A percentile compares a stretch with the other conserved stretches of the same genome.
Evolutionary conservation across 2,888 invertebrate genomes (phyloP).

Genomic region (Lithophane ornitopus): DNA sequence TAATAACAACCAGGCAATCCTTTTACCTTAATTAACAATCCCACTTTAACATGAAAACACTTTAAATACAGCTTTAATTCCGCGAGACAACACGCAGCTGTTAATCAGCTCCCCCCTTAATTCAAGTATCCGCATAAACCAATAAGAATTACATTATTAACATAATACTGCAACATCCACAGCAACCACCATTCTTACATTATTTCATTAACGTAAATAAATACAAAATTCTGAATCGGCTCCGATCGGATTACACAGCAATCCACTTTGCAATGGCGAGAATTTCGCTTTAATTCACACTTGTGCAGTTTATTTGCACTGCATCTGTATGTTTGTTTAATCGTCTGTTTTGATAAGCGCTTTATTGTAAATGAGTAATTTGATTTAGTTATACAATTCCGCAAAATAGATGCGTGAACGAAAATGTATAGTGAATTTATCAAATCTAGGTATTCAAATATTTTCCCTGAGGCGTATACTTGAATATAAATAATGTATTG

Average conservation of each 20-base stretch:
- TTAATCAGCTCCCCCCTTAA: slow-evolving; percentile 30
- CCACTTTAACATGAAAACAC: slow-evolving; percentile 5
- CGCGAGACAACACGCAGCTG: slow-evolving; percentile 26
- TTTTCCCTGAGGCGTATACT: neutral
- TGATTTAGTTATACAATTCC: slow-evolving; percentile 41
- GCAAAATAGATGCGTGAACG: slow-evolving; percentile 14
- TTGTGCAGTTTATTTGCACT: slow-evolving; percentile 64
- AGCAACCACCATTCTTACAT: slow-evolving; percentile 53
- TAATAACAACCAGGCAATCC: slow-evolving; percentile 11
- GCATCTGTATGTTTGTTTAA: slow-evolving; percentile 51
- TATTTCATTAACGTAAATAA: slow-evolving; percentile 63
- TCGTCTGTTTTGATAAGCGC: slow-evolving; percentile 55
- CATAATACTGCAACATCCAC: slow-evolving; percentile 28
- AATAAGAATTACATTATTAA: slow-evolving; percentile 39
- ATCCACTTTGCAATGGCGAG: slow-evolving; percentile 66
- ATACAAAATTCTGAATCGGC: slow-evolving; percentile 61
- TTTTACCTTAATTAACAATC: slow-evolving; percentile 36
- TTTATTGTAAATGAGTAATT: slow-evolving; percentile 59
- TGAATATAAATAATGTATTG: slow-evolving; percentile 47
- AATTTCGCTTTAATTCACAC: slow-evolving; percentile 65
- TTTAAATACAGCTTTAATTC: slow-evolving; percentile 29
- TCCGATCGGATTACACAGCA: slow-evolving; percentile 70
- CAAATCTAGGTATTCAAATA: slow-evolving; percentile 36
- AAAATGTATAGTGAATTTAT: slow-evolving; percentile 30
- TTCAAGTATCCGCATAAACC: slow-evolving; percentile 17